Conservation (phyloP, 2,797 vertebrate species). For the Manis javanica region DNA sequence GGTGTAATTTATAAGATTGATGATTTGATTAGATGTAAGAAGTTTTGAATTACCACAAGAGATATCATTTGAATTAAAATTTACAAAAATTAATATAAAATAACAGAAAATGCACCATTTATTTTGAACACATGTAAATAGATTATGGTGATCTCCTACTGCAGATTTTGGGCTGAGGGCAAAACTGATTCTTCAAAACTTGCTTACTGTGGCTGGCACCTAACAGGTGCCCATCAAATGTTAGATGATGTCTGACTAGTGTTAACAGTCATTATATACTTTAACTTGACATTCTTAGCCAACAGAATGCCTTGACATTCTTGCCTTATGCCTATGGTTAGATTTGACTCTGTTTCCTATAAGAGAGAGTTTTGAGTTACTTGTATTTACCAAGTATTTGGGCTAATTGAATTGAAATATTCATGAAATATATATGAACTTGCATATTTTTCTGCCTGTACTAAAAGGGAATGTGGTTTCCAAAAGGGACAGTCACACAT, state of each 20-base stretch:
- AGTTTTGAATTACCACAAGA: background rate
- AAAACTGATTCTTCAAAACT: background rate
- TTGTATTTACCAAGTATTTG: background rate
- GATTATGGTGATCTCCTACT: background rate
- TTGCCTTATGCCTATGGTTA: background rate
- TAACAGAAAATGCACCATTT: background rate
- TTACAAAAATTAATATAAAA: background rate
- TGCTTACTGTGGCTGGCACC: background rate
- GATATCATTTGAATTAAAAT: conserved; percentile 18
- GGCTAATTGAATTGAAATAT: too few relatives aligned
- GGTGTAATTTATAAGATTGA: background rate
- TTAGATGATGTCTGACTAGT: background rate
- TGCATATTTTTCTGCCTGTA: background rate
- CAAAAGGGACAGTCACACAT: background rate
- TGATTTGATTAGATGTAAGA: background rate
- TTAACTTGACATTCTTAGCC: background rate
- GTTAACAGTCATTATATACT: background rate
- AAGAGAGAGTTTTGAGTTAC: background rate
- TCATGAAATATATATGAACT: background rate
- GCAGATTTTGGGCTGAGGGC: background rate
- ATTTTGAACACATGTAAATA: conserved; percentile 11
- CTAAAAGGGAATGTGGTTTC: background rate
- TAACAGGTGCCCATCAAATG: background rate
- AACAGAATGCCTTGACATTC: background rate
- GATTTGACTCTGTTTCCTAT: background rate